Evolutionary conservation across 2,797 vertebrate genomes (phyloP), one percentile per base, ranked within the genome.

Genomic region (Etheostoma nigrum): DNA sequence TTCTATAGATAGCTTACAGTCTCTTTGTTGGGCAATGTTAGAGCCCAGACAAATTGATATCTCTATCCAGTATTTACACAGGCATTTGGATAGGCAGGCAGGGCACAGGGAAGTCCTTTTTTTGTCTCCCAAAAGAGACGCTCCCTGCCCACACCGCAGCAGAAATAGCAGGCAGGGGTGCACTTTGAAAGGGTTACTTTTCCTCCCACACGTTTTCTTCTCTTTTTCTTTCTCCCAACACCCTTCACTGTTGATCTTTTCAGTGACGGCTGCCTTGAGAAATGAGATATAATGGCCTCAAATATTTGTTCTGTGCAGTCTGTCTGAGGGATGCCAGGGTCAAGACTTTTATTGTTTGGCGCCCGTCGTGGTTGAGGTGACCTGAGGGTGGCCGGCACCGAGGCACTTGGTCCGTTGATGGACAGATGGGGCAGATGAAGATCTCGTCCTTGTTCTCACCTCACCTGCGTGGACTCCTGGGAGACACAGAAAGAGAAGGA

Each of bases 41-140:
- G 76, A 88, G 76, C 73, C 72, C 72, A 86, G 86, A 90, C 88
- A 90, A 93, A 92, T 82, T 91, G 90, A 93, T 94, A 93, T 94
- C 89, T 93, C 69, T 88, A 86, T 94, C 84, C 86, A 87, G 93
- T 93, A 91, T 94, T 95, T 94, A 94, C 27, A 79, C 87, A 92
- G 89, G 84, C 91, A 86, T 92, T 85, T 75, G 86, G 76, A 91
- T 79, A 71, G 68, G 88, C 80, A 87, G 90, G 88, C 89, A 90
- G 90, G 86, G 85, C 86, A 79, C 62, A 81, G 90, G 90, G 86
- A 93, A 92, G 87, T 90, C 89, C 89, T 92, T 94, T 93, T 88
- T 88, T 87, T 79, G 82, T 89, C 86, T 93, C 89, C 90, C 81
- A 94, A 96, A 95, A 93, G 91, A 95, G 93, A 95, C 65, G 86